A percentile compares a stretch with the other conserved stretches of the same genome.
These are phyloP conservation scores for Tethea ocularis DNA, from an alignment of 2,888 invertebrate species.

Conservation along the genomic window DNA sequence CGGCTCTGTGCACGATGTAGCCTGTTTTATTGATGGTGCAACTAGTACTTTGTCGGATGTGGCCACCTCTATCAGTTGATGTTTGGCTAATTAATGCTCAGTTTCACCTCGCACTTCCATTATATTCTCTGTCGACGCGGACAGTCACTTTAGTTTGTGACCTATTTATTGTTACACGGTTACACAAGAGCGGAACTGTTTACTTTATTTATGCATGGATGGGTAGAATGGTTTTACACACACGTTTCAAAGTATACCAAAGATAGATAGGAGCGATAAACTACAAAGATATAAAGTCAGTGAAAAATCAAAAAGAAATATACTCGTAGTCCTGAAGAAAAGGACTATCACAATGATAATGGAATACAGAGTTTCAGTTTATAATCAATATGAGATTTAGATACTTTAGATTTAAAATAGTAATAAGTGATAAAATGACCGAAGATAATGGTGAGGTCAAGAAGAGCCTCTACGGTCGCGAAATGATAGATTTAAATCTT, in stretches of 20 bases:
- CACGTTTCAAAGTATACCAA: neutral
- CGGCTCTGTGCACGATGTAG: slow-evolving; percentile 50
- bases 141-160: slow-evolving; percentile 7
- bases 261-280: too few species aligned
- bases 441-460: too few species aligned
- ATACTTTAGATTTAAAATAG: too few species aligned
- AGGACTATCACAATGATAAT: too few species aligned
- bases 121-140: slow-evolving; percentile 7
- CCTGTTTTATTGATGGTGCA: slow-evolving; percentile 68
- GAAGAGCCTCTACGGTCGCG: too few species aligned
- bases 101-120: slow-evolving; percentile 21
- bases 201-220: neutral
- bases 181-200: neutral
- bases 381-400: too few species aligned
- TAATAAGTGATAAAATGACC: too few species aligned
- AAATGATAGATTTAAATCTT: too few species aligned
- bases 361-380: too few species aligned
- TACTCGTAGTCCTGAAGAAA: too few species aligned
- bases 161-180: neutral
- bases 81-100: slow-evolving; percentile 48
- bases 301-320: too few species aligned
- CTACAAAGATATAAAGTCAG: neutral
- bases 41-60: slow-evolving; percentile 26
- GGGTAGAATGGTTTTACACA: neutral
- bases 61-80: slow-evolving; percentile 37